Evolutionary conservation across 2,888 invertebrate species (phyloP).

Genomic region (Protonemura montana): DNA sequence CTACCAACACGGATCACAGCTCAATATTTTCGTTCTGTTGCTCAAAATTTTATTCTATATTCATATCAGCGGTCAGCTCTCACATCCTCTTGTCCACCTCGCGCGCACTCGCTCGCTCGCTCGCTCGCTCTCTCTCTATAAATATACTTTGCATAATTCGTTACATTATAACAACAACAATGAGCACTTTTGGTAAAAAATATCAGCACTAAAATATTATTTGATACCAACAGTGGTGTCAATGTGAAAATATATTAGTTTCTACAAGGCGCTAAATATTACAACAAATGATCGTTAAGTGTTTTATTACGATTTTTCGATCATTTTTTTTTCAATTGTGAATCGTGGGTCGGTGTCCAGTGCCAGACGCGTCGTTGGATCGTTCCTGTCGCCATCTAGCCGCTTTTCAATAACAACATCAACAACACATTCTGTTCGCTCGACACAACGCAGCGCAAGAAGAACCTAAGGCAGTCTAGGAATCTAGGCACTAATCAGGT

Average conservation of each 20-base stretch:
- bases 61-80: slow-evolving; percentile 14
- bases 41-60: slow-evolving; percentile 18
- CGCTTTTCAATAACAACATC: not conserved
- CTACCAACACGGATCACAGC: slow-evolving; percentile 36
- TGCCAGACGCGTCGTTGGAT: not conserved
- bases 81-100: slow-evolving; percentile 20
- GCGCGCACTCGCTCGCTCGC: not conserved
- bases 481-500: slow-evolving; percentile 15
- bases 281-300: not conserved
- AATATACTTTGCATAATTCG: slow-evolving; percentile 42
- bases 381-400: not conserved
- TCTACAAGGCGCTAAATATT: slow-evolving; percentile 39
- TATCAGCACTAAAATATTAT: slow-evolving; percentile 50
- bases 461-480: slow-evolving; percentile 39
- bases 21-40: slow-evolving; percentile 26
- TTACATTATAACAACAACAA: slow-evolving; percentile 63
- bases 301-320: slow-evolving; percentile 17
- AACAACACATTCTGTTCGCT: not conserved
- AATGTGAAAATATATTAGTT: slow-evolving; percentile 39
- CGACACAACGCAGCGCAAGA: not conserved
- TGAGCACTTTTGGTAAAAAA: slow-evolving; percentile 76
- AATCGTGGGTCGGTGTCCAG: not conserved
- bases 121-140: slow-evolving; percentile 32
- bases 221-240: slow-evolving; percentile 33
- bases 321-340: slow-evolving; percentile 13